Evolutionary conservation across 2,797 vertebrate genomes (phyloP), one percentile per base, ranked within the genome.

Genomic region (Brotogeris chrysoptera): DNA sequence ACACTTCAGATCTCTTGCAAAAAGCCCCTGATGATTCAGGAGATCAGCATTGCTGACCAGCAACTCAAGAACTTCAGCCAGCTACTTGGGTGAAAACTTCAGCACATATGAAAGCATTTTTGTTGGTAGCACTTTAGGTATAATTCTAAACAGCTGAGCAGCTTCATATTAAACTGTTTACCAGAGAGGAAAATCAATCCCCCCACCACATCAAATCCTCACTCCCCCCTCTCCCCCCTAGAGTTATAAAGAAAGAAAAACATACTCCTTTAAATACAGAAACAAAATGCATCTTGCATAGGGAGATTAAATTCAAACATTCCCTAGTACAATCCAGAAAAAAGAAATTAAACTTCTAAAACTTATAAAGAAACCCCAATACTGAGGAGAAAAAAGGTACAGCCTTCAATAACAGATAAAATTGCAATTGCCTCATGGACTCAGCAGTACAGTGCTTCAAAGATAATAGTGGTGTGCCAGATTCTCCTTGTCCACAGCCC

Each of bases 81-180:
- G 59, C 39, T 61, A 71, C 28, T 73, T 86, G 6, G n/a, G 19
- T 25, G 38, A 69, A 84, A 84, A 77, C 24, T 49, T 86, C n/a
- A 70, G 50, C 50, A 86, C 41, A 32, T 32, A 41, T 19, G 55
- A 70, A 86, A 90, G 41, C 34, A 68, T 59, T 96, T 90, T 80
- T 60, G 55, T 23, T 19, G 77, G 16, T 20, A 11, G 6, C 34
- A 6, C 25, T 94, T 60, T 73, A 66, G 30, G 41, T 73, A 93
- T 90, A 92, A 95, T 66, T 52, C 64, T 49, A 20, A 81, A 70
- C 57, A 90, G 70, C 46, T 63, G 47, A 91, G n/a, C 39, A 76
- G n/a, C 44, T 90, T 91, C 69, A 27, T 60, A 77, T 66, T 70
- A 79, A 93, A 79, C 66, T 84, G 70, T 79, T 92, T 76, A 90